These are phyloP conservation scores for Globicephala melas DNA, from an alignment of 2,113 vertebrate species.

Conservation along the genomic window DNA sequence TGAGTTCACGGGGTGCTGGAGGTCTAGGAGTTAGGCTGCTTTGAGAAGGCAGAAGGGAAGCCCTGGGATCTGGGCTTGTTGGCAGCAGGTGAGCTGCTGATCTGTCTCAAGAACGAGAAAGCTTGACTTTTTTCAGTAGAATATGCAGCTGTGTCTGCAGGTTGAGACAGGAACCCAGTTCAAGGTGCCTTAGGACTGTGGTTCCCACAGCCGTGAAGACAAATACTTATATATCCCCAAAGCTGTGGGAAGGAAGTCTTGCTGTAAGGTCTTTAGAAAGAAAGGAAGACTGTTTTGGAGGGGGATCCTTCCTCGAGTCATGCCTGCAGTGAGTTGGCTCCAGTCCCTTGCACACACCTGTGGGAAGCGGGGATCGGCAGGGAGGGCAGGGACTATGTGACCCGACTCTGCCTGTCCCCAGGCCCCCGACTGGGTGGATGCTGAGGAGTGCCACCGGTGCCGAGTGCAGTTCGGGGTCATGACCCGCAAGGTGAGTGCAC, in stretches of 20 bases:
- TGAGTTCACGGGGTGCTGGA: conserved; percentile 75
- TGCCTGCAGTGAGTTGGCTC: not conserved
- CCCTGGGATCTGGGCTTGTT: too few species aligned
- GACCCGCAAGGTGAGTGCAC: conserved; percentile 92
- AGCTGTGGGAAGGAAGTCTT: not conserved
- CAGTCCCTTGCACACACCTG: rapidly evolving
- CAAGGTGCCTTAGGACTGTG: rapidly evolving
- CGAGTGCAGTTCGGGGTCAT: conserved; percentile 97
- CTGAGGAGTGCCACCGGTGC: conserved; percentile 97
- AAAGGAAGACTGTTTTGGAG: not conserved
- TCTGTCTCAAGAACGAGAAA: not conserved
- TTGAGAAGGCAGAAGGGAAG: not conserved
- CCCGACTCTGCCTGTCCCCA: conserved; percentile 59
- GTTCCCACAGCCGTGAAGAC: rapidly evolving
- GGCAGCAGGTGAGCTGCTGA: not conserved
- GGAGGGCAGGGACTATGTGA: rapidly evolving
- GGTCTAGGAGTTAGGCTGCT: not conserved
- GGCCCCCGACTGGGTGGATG: conserved; percentile 99
- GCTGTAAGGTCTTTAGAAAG: rapidly evolving
- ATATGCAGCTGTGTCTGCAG: rapidly evolving
- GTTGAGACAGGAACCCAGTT: rapidly evolving
- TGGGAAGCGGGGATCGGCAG: not conserved
- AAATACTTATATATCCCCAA: rapidly evolving
- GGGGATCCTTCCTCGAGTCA: not conserved
- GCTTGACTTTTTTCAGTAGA: rapidly evolving